Evolutionary conservation across 2,113 vertebrate species (phyloP).

Genomic region (Felis chaus): DNA sequence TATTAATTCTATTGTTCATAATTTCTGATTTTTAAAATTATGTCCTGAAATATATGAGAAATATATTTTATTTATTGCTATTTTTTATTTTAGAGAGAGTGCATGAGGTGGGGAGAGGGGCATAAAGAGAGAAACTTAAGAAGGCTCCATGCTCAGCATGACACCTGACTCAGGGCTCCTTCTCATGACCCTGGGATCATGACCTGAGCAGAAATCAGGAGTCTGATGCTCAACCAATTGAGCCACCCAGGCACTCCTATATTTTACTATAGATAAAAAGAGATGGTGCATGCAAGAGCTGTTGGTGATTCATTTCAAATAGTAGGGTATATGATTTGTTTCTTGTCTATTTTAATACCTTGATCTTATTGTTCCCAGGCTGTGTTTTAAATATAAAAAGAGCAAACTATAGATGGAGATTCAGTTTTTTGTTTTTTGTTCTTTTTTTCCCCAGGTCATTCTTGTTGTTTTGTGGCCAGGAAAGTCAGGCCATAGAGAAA

Average conservation of each 20-base stretch:
- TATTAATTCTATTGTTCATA: slow-evolving; percentile 3
- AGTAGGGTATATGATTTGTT: neutral
- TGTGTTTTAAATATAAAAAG: neutral
- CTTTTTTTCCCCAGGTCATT: neutral
- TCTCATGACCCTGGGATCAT: too few species aligned
- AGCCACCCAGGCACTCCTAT: neutral
- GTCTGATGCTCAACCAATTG: too few species aligned
- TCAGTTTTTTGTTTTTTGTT: neutral
- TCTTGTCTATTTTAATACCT: neutral
- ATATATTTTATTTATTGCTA: neutral
- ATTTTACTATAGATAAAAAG: slow-evolving; percentile 27
- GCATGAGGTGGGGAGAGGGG: too few species aligned
- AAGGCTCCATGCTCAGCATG: too few species aligned
- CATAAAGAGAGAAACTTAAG: too few species aligned
- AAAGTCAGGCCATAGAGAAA: slow-evolving; percentile 25
- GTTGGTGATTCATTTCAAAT: neutral
- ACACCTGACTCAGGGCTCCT: too few species aligned
- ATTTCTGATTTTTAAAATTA: slow-evolving; percentile 41
- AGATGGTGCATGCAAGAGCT: neutral
- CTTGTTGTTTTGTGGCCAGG: neutral
- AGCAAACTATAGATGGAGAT: neutral
- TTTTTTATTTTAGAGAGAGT: too few species aligned
- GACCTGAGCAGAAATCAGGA: too few species aligned
- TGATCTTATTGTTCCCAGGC: slow-evolving; percentile 20
- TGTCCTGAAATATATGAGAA: neutral